Evolutionary conservation across 2,888 invertebrate species (phyloP).

Genomic region (Cheilosia vulpina): DNA sequence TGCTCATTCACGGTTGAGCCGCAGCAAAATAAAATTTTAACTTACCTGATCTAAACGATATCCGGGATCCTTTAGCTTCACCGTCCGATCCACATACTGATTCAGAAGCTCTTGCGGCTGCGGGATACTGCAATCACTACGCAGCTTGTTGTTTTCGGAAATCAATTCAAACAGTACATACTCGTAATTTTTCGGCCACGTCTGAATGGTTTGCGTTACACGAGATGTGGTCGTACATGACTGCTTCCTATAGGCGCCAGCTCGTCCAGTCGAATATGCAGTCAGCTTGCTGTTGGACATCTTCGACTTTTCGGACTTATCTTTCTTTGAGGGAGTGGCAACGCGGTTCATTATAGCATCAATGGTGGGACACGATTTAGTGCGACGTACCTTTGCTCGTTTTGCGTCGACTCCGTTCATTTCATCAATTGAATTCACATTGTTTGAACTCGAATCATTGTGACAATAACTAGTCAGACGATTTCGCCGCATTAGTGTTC

Average conservation of each 20-base stretch:
- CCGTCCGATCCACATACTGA: conserved; percentile 84
- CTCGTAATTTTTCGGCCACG: conserved; percentile 90
- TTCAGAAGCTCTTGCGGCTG: conserved; percentile 87
- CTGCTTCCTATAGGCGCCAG: conserved; percentile 52
- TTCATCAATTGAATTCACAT: conserved; percentile 79
- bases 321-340: conserved; percentile 72
- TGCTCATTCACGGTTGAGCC: no score
- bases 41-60: conserved; percentile 76
- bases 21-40: no score
- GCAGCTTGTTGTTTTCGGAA: conserved; percentile 83
- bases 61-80: conserved; percentile 78
- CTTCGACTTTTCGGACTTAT: conserved; percentile 76
- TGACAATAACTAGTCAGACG: conserved; percentile 88
- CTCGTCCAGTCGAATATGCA: conserved; percentile 76
- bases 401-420: conserved; percentile 83
- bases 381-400: conserved; percentile 84
- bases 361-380: conserved; percentile 88
- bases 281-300: conserved; percentile 79
- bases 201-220: conserved; percentile 88
- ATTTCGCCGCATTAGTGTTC: conserved; percentile 85
- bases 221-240: conserved; percentile 72
- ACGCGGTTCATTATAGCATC: conserved; percentile 62
- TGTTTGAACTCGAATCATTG: conserved; percentile 82
- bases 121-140: conserved; percentile 77
- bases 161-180: conserved; percentile 89